A percentile compares a stretch with the other conserved stretches of the same genome.
These are phyloP conservation scores for Theretra japonica DNA, from an alignment of 2,888 invertebrate genomes.

Conservation along the genomic window DNA sequence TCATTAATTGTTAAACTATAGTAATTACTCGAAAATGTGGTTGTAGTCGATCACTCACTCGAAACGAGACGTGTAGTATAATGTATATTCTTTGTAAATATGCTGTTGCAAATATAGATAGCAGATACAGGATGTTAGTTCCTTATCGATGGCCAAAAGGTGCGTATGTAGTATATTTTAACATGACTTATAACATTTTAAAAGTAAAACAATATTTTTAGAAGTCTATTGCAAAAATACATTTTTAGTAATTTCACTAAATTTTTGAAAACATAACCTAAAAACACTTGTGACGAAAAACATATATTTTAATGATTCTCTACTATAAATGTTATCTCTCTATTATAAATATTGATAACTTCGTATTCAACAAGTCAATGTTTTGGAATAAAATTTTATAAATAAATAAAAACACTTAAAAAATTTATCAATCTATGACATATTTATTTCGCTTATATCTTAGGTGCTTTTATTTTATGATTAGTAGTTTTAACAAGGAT, in stretches of 20 bases:
- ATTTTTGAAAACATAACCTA: too few species aligned
- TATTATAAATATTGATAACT: not conserved
- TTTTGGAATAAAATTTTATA: not conserved
- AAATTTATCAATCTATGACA: not conserved
- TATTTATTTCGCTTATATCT: not conserved
- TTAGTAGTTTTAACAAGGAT: not conserved
- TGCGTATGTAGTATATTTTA: constrained; percentile 9
- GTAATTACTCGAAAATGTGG: not conserved
- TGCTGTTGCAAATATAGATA: constrained; percentile 1
- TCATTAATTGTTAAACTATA: not conserved
- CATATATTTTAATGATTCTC: not conserved
- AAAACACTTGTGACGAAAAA: not conserved
- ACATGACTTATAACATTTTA: not conserved
- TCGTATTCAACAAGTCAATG: not conserved
- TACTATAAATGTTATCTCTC: not conserved
- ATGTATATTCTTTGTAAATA: constrained; percentile 18
- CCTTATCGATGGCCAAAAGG: constrained; percentile 22
- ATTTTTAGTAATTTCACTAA: not conserved
- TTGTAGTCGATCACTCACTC: not conserved
- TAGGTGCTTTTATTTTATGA: constrained; percentile 13
- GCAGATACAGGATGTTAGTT: constrained; percentile 14
- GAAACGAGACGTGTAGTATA: constrained; percentile 4
- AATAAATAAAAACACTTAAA: not conserved
- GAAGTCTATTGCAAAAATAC: not conserved
- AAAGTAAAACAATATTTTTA: not conserved